A percentile compares a stretch with the other conserved stretches of the same genome.
Conservation (phyloP, 2,888 invertebrate genomes). For the Hydraecia micacea region DNA sequence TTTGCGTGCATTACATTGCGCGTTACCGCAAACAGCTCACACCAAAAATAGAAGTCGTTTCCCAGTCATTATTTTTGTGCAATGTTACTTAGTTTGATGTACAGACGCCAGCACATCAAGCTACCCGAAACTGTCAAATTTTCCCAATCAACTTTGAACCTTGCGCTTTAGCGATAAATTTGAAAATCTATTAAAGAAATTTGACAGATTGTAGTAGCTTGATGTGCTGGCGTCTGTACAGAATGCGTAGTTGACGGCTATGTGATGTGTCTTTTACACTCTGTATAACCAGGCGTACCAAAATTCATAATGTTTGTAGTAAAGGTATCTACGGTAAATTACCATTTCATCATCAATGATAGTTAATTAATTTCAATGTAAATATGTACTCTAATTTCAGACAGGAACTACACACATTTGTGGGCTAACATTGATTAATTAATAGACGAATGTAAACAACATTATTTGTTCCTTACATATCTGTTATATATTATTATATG, state of each 20-base stretch:
- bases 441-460: slow-evolving; percentile 31
- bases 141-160: too few relatives aligned
- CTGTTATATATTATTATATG: slow-evolving; percentile 8
- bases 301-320: neutral
- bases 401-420: slow-evolving; percentile 44
- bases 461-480: slow-evolving; percentile 33
- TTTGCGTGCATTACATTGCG: neutral
- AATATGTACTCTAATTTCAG: slow-evolving; percentile 50
- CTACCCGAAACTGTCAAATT: too few relatives aligned
- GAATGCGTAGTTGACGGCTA: too few relatives aligned
- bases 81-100: neutral
- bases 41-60: neutral
- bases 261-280: neutral
- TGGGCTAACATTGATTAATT: slow-evolving; percentile 48
- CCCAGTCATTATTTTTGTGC: neutral
- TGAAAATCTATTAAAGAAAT: too few relatives aligned
- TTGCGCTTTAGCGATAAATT: too few relatives aligned
- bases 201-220: too few relatives aligned
- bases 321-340: neutral
- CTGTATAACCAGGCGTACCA: neutral
- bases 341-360: slow-evolving; percentile 20
- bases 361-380: slow-evolving; percentile 37
- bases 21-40: neutral
- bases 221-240: too few relatives aligned
- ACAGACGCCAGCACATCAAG: too few relatives aligned